Conservation (phyloP, 2,888 invertebrate species). For the Apotomis turbidana region DNA sequence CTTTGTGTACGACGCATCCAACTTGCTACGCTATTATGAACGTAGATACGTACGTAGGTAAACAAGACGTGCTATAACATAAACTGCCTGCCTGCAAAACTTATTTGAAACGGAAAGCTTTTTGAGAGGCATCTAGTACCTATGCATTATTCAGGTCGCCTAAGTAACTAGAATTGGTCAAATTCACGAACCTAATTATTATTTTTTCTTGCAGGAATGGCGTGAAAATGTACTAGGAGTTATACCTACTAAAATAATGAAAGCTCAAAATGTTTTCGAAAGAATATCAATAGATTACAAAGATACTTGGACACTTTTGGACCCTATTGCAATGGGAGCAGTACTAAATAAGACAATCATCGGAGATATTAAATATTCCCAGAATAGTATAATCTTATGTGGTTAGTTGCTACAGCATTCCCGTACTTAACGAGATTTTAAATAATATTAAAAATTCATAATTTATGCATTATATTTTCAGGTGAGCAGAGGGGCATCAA, state of each 20-base stretch:
- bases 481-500: slow-evolving; percentile 57
- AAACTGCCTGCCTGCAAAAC: too few species aligned
- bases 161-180: too few species aligned
- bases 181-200: not conserved
- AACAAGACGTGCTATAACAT: too few species aligned
- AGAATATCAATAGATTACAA: slow-evolving; percentile 17
- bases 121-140: too few species aligned
- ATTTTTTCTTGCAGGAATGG: slow-evolving; percentile 28
- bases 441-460: too few species aligned
- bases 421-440: too few species aligned
- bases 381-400: slow-evolving; percentile 28
- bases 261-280: slow-evolving; percentile 38
- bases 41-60: too few species aligned
- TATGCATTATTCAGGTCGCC: too few species aligned
- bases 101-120: too few species aligned
- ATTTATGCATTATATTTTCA: slow-evolving; percentile 43
- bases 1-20: too few species aligned
- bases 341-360: slow-evolving; percentile 22
- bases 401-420: slow-evolving; percentile 1
- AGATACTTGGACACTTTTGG: slow-evolving; percentile 21
- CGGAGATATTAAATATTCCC: slow-evolving; percentile 22
- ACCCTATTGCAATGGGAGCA: slow-evolving; percentile 25
- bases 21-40: too few species aligned
- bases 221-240: slow-evolving; percentile 32
- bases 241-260: slow-evolving; percentile 39